Percentiles rank a stretch among this genome's conserved stretches.
These are phyloP conservation scores for Amiota communis DNA, from an alignment of 2,888 invertebrate species.

Conservation along the genomic window DNA sequence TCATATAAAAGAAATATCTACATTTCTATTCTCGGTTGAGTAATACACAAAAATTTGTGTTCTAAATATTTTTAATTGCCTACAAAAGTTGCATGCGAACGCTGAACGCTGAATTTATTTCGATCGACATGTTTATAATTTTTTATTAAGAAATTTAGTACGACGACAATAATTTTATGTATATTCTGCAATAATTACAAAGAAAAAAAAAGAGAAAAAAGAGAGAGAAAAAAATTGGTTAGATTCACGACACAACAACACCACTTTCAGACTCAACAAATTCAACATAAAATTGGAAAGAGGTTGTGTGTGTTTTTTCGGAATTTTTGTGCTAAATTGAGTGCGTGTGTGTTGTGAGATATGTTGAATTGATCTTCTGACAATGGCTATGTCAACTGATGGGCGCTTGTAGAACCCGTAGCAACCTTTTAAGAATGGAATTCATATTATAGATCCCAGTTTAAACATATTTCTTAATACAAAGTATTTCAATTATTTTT, in stretches of 20 bases:
- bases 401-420: too few species aligned
- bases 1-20: background rate
- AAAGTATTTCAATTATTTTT: too few species aligned
- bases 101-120: constrained; percentile 27
- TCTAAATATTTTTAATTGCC: constrained; percentile 31
- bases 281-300: background rate
- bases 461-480: too few species aligned
- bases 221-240: constrained; percentile 58
- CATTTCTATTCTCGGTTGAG: background rate
- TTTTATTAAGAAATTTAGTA: constrained; percentile 16
- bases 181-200: constrained; percentile 64
- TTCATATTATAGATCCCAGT: too few species aligned
- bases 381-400: too few species aligned
- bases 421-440: too few species aligned
- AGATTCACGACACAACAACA: constrained; percentile 45
- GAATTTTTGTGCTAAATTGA: background rate
- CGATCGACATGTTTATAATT: constrained; percentile 34
- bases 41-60: constrained; percentile 12
- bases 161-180: constrained; percentile 50
- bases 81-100: constrained; percentile 5
- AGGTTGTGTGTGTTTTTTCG: background rate
- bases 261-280: background rate
- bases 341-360: constrained; percentile 7
- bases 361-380: too few species aligned
- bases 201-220: constrained; percentile 43